Evolutionary conservation across 2,888 invertebrate species (phyloP), one percentile per base, ranked within the genome.

Genomic region (Stenoptilia bipunctidactyla): DNA sequence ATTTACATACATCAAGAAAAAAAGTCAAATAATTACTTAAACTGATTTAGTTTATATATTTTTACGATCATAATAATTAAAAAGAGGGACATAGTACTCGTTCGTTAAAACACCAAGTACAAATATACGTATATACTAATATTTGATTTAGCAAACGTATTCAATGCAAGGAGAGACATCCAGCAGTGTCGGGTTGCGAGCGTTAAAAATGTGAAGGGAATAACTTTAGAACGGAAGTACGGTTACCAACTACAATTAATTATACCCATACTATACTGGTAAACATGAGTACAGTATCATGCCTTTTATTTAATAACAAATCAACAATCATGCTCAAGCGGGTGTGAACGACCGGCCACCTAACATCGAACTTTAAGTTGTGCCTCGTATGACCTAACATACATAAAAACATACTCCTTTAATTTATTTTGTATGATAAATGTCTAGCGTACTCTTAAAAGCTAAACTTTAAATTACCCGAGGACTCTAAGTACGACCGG

Each of bases 271-370:
- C 20, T 20, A 20, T 20, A 53, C 60, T 69, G 66, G 71, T 67
- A 64, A 66, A 64, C 58, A 59, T 68, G 70, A 71, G 66, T 61
- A 56, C 60, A 70, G 60, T 69, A 54, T 62, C 83, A 83, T 83
- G 83, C 83, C 67, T 67, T 58, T 70, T 70, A 68, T 65, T 62
- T 58, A 70, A 71, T 62, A 71, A 63, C 58, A 73, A 62, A 67
- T 57, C 53, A 70, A 80, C 73, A 73, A 70, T 71, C 83, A 83
- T 83, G 83, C 83, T 66, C 53, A 79, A 80, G 80, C 80, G 49
- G 61, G 59, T n/a, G 56, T 52, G 75, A 80, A 77, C 82, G 80
- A 80, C 72, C 79, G 82, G 79, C 66, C 76, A 57, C 64, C 61
- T 48, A 52, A 60, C 59, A 54, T 55, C 59, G 46, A 52, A 48